Conservation (phyloP, 2,888 invertebrate species). For the Stratiomys singularior region DNA sequence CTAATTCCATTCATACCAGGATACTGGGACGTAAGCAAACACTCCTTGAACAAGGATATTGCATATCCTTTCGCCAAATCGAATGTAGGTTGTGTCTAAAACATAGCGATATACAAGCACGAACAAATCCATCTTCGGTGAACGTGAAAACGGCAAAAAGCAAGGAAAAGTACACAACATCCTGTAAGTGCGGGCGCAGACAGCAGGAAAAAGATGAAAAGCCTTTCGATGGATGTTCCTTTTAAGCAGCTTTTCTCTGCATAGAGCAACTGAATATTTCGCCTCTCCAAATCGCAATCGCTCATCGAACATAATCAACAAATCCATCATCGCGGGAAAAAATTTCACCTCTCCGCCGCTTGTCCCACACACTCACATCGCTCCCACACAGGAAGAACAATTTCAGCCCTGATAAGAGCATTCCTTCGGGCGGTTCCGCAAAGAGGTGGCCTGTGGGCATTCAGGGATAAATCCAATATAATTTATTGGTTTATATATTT, state of each 20-base stretch:
- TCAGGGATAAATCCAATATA: slow-evolving; percentile 36
- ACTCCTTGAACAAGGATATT: slow-evolving; percentile 30
- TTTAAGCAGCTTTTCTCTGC: slow-evolving; percentile 1
- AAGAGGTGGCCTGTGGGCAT: slow-evolving; percentile 21
- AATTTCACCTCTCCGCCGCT: not conserved
- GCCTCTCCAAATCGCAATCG: slow-evolving; percentile 40
- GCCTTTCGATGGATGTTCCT: slow-evolving; percentile 17
- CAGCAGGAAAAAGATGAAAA: not conserved
- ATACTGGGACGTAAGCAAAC: not conserved
- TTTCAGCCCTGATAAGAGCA: slow-evolving; percentile 36
- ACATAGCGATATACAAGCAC: slow-evolving; percentile 33
- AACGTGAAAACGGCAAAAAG: slow-evolving; percentile 22
- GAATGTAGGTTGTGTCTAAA: slow-evolving; percentile 10
- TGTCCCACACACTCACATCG: not conserved
- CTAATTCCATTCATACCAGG: slow-evolving; percentile 40
- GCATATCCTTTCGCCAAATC: slow-evolving; percentile 22
- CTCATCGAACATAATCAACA: slow-evolving; percentile 46
- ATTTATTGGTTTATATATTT: slow-evolving; percentile 44
- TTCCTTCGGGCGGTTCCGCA: not conserved
- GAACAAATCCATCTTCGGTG: slow-evolving; percentile 37
- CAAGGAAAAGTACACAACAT: not conserved
- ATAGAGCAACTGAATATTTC: not conserved
- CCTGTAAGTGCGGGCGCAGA: not conserved
- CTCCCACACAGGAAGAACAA: slow-evolving; percentile 23
- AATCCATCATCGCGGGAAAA: slow-evolving; percentile 39